phyloP scores from a whole-genome alignment of 2,797 vertebrate genomes.

The Etheostoma perlongum region DNA sequence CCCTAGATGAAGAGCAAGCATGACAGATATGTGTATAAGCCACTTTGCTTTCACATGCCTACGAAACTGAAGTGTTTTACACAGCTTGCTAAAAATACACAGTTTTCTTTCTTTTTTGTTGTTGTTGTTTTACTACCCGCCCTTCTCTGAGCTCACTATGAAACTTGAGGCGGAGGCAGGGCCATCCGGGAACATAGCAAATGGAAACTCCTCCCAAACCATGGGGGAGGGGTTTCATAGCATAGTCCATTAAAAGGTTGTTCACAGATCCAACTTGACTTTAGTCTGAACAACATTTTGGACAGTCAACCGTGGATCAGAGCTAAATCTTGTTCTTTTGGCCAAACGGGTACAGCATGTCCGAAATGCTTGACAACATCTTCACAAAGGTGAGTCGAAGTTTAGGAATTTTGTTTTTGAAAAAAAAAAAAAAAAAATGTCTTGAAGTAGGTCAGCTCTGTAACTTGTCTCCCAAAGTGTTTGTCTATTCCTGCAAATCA shows the following conservation, averaged over 20 bases:
- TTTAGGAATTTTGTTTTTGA: constrained; percentile 30
- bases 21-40: constrained; percentile 58
- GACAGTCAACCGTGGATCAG: constrained; percentile 50
- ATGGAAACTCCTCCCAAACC: constrained; percentile 64
- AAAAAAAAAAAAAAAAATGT: neutral
- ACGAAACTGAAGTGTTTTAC: constrained; percentile 78
- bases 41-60: constrained; percentile 58
- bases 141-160: constrained; percentile 70
- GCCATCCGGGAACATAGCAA: constrained; percentile 72
- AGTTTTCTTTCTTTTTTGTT: constrained; percentile 51
- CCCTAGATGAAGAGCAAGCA: constrained; percentile 14
- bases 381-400: constrained; percentile 77
- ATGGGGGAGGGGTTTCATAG: constrained; percentile 26
- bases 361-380: constrained; percentile 82
- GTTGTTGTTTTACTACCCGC: constrained; percentile 49
- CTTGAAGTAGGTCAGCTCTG: constrained; percentile 8
- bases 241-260: constrained; percentile 19
- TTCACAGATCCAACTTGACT: constrained; percentile 20
- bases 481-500: constrained; percentile 21
- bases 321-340: constrained; percentile 45
- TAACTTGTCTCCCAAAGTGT: neutral
- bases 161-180: constrained; percentile 69
- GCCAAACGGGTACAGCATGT: constrained; percentile 81
- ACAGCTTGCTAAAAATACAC: constrained; percentile 75
- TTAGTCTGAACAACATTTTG: constrained; percentile 48